A percentile compares a stretch with the other conserved stretches of the same genome.
Evolutionary conservation across 2,888 invertebrate species (phyloP).

Genomic region (Neocrepidodera transversa): DNA sequence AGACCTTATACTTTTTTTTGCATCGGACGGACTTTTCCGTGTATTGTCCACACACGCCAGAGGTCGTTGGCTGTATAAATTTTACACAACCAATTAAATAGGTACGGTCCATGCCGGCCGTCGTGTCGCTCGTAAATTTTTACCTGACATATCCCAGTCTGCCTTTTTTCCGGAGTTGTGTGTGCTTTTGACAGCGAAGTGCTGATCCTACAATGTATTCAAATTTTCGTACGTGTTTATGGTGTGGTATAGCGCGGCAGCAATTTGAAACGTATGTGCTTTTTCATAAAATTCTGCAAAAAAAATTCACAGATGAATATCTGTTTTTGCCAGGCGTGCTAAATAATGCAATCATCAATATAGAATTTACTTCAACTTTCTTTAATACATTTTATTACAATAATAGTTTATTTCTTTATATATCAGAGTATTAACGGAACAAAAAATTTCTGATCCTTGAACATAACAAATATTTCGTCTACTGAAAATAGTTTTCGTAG

Average conservation of each 20-base stretch:
- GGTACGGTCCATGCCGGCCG: conserved; percentile 17
- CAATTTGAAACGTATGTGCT: not conserved
- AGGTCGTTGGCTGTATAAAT: conserved; percentile 27
- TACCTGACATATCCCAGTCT: conserved; percentile 26
- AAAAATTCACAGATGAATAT: not conserved
- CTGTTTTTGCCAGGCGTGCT: too few species aligned
- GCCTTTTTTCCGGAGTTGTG: conserved; percentile 26
- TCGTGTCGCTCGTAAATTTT: conserved; percentile 23
- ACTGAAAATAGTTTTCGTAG: too few species aligned
- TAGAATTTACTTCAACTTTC: too few species aligned
- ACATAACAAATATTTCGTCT: too few species aligned
- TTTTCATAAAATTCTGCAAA: not conserved
- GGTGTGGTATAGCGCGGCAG: not conserved
- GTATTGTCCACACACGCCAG: conserved; percentile 3
- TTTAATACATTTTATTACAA: too few species aligned
- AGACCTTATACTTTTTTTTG: not conserved
- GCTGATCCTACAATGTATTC: conserved; percentile 28
- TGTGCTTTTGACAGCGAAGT: conserved; percentile 24
- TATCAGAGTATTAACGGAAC: too few species aligned
- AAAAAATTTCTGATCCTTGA: too few species aligned
- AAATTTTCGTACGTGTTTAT: conserved; percentile 22
- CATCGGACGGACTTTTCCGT: not conserved
- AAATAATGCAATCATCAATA: too few species aligned
- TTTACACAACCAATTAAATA: conserved; percentile 32
- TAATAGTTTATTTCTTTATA: too few species aligned